phyloP scores from a whole-genome alignment of 2,888 invertebrate genomes.

The Platycheirus albimanus region DNA sequence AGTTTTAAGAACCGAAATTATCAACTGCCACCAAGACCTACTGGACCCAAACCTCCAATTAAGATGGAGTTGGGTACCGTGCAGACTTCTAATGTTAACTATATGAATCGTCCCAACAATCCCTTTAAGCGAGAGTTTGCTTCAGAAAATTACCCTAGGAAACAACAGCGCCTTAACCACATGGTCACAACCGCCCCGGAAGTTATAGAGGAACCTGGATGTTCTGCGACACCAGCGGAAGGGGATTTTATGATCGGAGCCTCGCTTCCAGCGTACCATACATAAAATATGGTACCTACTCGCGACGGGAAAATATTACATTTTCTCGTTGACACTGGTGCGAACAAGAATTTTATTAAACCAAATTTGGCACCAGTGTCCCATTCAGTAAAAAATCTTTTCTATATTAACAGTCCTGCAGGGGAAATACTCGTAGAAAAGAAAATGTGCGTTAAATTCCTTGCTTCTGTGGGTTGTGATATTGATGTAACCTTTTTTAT shows the following conservation, averaged over 20 bases:
- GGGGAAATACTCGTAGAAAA: slow-evolving; percentile 11
- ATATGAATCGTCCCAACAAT: slow-evolving; percentile 19
- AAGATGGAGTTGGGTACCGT: slow-evolving; percentile 22
- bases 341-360: slow-evolving; percentile 11
- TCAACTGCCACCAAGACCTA: slow-evolving; percentile 12
- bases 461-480: slow-evolving; percentile 6
- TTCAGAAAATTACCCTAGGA: slow-evolving; percentile 13
- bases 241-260: slow-evolving; percentile 30
- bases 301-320: slow-evolving; percentile 17
- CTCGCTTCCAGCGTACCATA: slow-evolving; percentile 35
- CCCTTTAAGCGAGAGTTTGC: slow-evolving; percentile 13
- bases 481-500: slow-evolving; percentile 18
- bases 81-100: slow-evolving; percentile 6
- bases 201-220: neutral
- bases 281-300: slow-evolving; percentile 29
- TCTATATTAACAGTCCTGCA: slow-evolving; percentile 27
- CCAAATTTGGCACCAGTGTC: slow-evolving; percentile 6
- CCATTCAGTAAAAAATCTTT: slow-evolving; percentile 7
- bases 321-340: slow-evolving; percentile 4
- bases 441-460: slow-evolving; percentile 29
- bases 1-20: slow-evolving; percentile 1
- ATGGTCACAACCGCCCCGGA: neutral
- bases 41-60: slow-evolving; percentile 16
- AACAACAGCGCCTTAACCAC: slow-evolving; percentile 34
- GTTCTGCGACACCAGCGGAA: too few relatives aligned